Conservation (phyloP, 2,797 vertebrate genomes). For the Erethizon dorsatum region DNA sequence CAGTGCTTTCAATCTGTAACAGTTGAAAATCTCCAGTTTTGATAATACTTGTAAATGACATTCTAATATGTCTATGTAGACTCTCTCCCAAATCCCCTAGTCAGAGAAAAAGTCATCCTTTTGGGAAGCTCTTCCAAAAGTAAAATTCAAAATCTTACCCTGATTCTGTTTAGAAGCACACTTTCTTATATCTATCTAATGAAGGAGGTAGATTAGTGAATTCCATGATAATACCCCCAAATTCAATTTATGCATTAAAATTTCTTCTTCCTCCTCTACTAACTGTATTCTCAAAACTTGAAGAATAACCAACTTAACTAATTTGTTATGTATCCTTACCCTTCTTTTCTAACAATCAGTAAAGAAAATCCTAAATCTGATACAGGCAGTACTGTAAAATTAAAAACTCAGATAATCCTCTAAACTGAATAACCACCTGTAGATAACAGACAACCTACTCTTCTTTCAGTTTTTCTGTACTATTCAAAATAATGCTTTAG, state of each 20-base stretch:
- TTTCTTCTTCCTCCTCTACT: constrained; percentile 32
- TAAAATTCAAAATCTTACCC: constrained; percentile 29
- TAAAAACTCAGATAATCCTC: not conserved
- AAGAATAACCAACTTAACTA: not conserved
- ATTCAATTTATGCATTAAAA: constrained; percentile 38
- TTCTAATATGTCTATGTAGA: not conserved
- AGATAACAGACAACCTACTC: not conserved
- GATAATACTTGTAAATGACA: not conserved
- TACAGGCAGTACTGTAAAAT: not conserved
- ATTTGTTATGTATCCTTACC: not conserved
- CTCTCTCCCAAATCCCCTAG: not conserved
- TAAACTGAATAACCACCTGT: constrained; percentile 10
- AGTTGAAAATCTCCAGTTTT: not conserved
- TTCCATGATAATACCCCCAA: constrained; percentile 23
- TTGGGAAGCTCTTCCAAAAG: not conserved
- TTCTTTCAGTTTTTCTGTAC: not conserved
- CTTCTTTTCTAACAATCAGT: constrained; percentile 28
- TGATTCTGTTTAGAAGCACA: constrained; percentile 44
- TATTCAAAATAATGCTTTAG: constrained; percentile 32
- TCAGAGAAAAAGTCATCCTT: constrained; percentile 10
- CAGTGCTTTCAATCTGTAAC: not conserved
- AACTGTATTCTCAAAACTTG: constrained; percentile 46
- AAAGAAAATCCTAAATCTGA: not conserved
- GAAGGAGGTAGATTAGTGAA: not conserved
- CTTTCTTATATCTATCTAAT: constrained; percentile 66